phyloP scores from a whole-genome alignment of 2,888 invertebrate genomes.

The Halictus ligatus region DNA sequence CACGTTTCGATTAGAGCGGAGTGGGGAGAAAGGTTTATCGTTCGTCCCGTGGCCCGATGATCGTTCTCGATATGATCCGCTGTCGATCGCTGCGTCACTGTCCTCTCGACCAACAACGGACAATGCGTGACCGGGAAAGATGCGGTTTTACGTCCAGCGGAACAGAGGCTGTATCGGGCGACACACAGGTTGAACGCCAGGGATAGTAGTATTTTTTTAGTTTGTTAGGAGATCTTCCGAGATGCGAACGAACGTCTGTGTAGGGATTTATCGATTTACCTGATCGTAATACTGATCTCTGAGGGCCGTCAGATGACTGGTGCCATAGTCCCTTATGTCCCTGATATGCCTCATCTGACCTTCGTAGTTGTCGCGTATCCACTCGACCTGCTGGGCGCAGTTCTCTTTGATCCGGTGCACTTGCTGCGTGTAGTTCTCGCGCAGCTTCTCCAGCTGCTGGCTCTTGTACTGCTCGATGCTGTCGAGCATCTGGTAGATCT shows the following conservation, averaged over 20 bases:
- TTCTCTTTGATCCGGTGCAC: slow-evolving; percentile 96
- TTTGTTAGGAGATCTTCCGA: neutral
- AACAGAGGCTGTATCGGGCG: no score
- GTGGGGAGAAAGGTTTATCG: neutral
- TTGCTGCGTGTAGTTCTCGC: slow-evolving; percentile 97
- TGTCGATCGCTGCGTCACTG: neutral
- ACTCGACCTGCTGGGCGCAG: slow-evolving; percentile 96
- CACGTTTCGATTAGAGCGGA: neutral
- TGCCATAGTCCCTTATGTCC: slow-evolving; percentile 96
- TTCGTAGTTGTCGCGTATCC: slow-evolving; percentile 96
- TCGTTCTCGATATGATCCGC: neutral
- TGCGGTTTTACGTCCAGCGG: no score
- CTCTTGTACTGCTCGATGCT: slow-evolving; percentile 96
- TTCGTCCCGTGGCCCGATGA: neutral
- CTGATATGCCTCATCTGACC: slow-evolving; percentile 93
- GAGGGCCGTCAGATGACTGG: slow-evolving; percentile 93
- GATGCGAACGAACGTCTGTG: neutral
- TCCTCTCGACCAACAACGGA: neutral
- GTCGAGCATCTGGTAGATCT: slow-evolving; percentile 95
- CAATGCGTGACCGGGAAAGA: neutral
- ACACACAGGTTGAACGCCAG: neutral
- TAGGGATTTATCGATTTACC: slow-evolving; percentile 85
- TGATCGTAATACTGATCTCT: slow-evolving; percentile 97
- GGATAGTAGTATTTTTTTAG: neutral
- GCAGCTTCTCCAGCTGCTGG: slow-evolving; percentile 93